Conservation (phyloP, 2,888 invertebrate species). For the Coremacera marginata region DNA sequence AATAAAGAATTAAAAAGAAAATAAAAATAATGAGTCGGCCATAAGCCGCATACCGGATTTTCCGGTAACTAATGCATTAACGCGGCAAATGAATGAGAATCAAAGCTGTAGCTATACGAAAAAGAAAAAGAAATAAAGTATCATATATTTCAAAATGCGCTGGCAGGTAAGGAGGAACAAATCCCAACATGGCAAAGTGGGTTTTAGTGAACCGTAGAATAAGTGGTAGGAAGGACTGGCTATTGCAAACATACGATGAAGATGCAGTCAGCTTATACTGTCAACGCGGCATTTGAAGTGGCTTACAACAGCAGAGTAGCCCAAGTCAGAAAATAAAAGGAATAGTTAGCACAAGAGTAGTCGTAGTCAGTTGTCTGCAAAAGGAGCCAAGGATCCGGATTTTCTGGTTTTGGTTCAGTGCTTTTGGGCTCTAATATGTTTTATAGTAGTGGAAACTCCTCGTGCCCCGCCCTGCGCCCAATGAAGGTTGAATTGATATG, state of each 20-base stretch:
- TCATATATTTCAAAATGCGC: background rate
- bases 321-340: too few relatives aligned
- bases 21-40: background rate
- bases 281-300: conserved; percentile 23
- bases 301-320: background rate
- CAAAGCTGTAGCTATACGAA: background rate
- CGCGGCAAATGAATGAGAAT: background rate
- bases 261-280: background rate
- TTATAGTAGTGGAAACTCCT: background rate
- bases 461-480: background rate
- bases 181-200: background rate
- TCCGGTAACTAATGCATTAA: background rate
- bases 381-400: too few relatives aligned
- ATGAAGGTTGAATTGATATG: background rate
- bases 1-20: too few relatives aligned
- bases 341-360: too few relatives aligned
- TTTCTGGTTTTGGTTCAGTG: too few relatives aligned
- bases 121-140: background rate
- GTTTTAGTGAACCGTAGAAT: background rate
- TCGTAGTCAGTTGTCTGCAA: too few relatives aligned
- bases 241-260: background rate
- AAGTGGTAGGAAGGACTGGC: background rate
- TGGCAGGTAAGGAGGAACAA: background rate
- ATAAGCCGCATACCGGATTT: conserved; percentile 4
- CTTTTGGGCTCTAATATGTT: too few relatives aligned